Conservation (phyloP, 2,113 vertebrate genomes). For the Bucco capensis region DNA sequence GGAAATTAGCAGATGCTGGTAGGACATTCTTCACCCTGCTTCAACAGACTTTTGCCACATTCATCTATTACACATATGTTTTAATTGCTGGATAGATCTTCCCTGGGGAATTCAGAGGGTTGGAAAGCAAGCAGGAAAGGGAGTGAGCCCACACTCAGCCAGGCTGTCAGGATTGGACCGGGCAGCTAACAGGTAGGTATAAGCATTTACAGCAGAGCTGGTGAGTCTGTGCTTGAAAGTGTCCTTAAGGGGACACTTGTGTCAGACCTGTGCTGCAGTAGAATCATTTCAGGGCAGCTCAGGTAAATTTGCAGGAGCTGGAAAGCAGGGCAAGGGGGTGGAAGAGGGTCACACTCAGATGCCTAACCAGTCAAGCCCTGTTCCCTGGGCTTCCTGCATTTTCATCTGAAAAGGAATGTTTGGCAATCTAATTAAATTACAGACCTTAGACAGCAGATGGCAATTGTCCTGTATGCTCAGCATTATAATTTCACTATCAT, state of each 20-base stretch:
- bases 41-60: not conserved
- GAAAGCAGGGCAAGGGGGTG: not conserved
- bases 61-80: not conserved
- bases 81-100: not conserved
- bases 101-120: not conserved
- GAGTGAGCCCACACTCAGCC: not conserved
- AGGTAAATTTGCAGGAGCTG: conserved; percentile 17
- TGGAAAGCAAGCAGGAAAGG: not conserved
- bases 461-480: conserved; percentile 66
- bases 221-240: not conserved
- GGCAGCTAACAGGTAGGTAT: not conserved
- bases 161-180: accelerated
- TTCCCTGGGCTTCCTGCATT: conserved; percentile 36
- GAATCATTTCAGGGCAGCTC: not conserved
- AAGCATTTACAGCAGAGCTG: not conserved
- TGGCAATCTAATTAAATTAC: conserved; percentile 70
- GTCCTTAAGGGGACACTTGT: not conserved
- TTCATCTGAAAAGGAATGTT: conserved; percentile 56
- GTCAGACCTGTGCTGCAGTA: not conserved
- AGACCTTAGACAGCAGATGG: conserved; percentile 70
- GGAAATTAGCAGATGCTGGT: not conserved
- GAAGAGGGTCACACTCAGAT: not conserved
- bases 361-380: not conserved
- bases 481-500: conserved; percentile 70
- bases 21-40: not conserved